These are phyloP conservation scores for Aethes cnicana DNA, from an alignment of 2,888 invertebrate genomes.

Conservation along the genomic window DNA sequence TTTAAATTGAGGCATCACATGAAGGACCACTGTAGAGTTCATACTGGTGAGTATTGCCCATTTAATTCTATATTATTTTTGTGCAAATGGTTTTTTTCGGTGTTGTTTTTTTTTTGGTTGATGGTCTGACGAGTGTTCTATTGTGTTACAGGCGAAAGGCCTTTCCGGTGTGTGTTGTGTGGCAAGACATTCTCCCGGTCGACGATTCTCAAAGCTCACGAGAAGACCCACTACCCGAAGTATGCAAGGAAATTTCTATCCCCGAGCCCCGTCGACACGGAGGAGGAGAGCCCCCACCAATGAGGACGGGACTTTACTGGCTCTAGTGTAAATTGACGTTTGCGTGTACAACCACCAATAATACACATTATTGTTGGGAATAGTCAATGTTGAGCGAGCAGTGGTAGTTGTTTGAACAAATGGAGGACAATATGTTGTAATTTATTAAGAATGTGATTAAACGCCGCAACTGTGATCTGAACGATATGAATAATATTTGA, in stretches of 20 bases:
- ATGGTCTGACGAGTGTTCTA: background rate
- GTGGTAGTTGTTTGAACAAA: conserved; percentile 73
- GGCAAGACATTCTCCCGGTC: conserved; percentile 95
- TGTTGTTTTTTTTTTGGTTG: background rate
- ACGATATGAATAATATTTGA: conserved; percentile 83
- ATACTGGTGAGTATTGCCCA: conserved; percentile 85
- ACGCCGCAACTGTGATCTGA: conserved; percentile 84
- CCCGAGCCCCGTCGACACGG: conserved; percentile 92
- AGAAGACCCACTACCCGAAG: conserved; percentile 96
- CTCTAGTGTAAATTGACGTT: conserved; percentile 53
- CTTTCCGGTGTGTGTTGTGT: conserved; percentile 93
- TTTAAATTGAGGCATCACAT: conserved; percentile 96
- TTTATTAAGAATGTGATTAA: conserved; percentile 82
- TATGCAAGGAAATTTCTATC: conserved; percentile 94
- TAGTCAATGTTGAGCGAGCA: conserved; percentile 64
- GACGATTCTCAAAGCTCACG: conserved; percentile 95
- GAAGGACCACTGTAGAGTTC: conserved; percentile 96
- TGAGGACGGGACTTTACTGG: conserved; percentile 57
- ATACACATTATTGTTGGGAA: conserved; percentile 52
- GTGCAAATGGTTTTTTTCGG: conserved; percentile 13
- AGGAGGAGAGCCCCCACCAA: conserved; percentile 91
- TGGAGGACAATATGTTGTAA: conserved; percentile 78
- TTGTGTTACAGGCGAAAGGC: conserved; percentile 86
- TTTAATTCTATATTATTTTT: background rate
- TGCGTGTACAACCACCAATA: conserved; percentile 56